Base-by-base conservation (phyloP, 2,888 invertebrate species). In the Drosophila anomalata region DNA sequence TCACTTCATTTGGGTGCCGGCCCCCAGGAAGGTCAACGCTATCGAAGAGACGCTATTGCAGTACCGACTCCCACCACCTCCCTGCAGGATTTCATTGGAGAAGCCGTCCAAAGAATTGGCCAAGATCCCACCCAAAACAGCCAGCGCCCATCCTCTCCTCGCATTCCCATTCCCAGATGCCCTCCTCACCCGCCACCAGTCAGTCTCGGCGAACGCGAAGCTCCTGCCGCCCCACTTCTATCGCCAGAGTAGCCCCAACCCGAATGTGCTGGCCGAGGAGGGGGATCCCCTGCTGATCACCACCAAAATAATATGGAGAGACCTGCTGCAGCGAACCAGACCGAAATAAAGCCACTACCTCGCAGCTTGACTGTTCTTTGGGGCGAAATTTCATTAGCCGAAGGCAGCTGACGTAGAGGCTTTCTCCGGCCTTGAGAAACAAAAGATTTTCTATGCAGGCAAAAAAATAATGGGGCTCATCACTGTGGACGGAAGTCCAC, bases 201-300 rank as follows among this genome's bases (percentile, higher is more conserved):
- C 26, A 22, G 11, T 36, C 3, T 1, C 8, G 24, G 42, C 7
- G 1, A 48, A 12, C 6, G 12, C 12, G 29, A 7, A 2, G 1
- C 1, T 2, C 14, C 6, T 62, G 36, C 67, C 82, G 0, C 67
- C 79, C 3, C 73, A 81, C 41, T 71, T 67, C 12, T 58, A 60
- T 36, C 76, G 73, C 17, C 70, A 80, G 51, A 74, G 73, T 7
- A 14, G 41, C 3, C 73, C 80, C 17, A 80, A 79, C 55, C 9
- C 20, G 3, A 58, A 80, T 46, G 51, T 47, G 6, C 58, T 56
- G 54, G 76, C 83, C 31, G 17, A 9, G 4, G 80, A 83, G 2
- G 39, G 51, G 0, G 84, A 81, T 68, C 72, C 78, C 1, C 46
- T 80, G 62, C 55, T 83, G 73, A 78, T 81, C 63, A 75, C 62